Conservation (phyloP, 2,888 invertebrate genomes). For the Xiphydria camelus region DNA sequence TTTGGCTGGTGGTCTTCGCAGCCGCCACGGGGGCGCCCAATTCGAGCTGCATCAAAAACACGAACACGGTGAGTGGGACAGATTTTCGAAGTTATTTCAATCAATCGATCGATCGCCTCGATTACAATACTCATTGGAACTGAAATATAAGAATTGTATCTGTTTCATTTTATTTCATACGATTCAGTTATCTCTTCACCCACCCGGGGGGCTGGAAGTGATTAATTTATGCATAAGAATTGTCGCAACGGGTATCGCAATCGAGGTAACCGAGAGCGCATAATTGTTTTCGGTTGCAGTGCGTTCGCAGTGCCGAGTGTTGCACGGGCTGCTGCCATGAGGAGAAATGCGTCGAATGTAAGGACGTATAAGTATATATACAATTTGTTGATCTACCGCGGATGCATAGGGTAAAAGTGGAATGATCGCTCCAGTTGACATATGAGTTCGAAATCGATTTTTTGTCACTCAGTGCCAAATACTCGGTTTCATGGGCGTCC, state of each 20-base stretch:
- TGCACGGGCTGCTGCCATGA: conserved; percentile 33
- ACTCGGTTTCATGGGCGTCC: too few relatives aligned
- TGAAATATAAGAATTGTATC: background rate
- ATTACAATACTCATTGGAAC: background rate
- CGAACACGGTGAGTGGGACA: background rate
- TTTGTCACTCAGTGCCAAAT: background rate
- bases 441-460: too few relatives aligned
- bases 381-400: too few relatives aligned
- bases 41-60: background rate
- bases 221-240: too few relatives aligned
- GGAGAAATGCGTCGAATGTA: conserved; percentile 31
- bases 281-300: conserved; percentile 23
- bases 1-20: too few relatives aligned
- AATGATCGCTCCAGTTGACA: too few relatives aligned
- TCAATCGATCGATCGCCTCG: background rate
- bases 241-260: too few relatives aligned
- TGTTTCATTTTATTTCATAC: background rate
- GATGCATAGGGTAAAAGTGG: too few relatives aligned
- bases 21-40: background rate
- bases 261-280: too few relatives aligned
- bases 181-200: too few relatives aligned
- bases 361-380: conserved; percentile 14
- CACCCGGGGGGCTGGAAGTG: too few relatives aligned
- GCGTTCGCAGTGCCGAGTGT: conserved; percentile 29
- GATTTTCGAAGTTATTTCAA: background rate